Conservation (phyloP, 2,113 vertebrate genomes). For the Tonatia bakeri region DNA sequence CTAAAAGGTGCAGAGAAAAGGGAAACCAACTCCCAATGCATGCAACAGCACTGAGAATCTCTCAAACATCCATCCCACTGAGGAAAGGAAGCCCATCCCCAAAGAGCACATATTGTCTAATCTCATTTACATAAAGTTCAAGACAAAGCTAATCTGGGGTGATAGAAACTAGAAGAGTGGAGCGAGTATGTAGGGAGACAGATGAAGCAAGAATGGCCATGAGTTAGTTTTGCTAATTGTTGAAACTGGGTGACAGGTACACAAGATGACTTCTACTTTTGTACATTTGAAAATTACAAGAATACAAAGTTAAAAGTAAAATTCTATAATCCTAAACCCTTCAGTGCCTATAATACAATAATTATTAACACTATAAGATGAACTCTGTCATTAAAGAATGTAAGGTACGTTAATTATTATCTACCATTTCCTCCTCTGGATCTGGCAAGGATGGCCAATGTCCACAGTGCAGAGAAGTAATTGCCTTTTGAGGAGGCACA, state of each 20-base stretch:
- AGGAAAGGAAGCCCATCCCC: neutral
- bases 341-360: neutral
- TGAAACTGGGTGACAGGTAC: neutral
- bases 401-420: neutral
- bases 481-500: neutral
- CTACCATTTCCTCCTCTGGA: slow-evolving; percentile 8
- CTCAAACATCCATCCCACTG: neutral
- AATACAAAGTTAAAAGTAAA: neutral
- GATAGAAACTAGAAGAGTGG: neutral
- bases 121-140: neutral
- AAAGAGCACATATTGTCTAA: neutral
- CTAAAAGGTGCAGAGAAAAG: neutral
- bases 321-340: neutral
- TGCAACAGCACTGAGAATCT: rapidly evolving
- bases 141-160: neutral
- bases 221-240: neutral
- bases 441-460: neutral
- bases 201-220: neutral
- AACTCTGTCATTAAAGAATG: slow-evolving; percentile 14
- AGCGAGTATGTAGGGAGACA: neutral
- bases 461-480: slow-evolving; percentile 1
- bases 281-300: neutral
- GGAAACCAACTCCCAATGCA: neutral
- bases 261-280: neutral
- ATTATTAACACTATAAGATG: neutral